A percentile compares a stretch with the other conserved stretches of the same genome.
phyloP scores from a whole-genome alignment of 2,797 vertebrate genomes.

The Sarcophilus harrisii region DNA sequence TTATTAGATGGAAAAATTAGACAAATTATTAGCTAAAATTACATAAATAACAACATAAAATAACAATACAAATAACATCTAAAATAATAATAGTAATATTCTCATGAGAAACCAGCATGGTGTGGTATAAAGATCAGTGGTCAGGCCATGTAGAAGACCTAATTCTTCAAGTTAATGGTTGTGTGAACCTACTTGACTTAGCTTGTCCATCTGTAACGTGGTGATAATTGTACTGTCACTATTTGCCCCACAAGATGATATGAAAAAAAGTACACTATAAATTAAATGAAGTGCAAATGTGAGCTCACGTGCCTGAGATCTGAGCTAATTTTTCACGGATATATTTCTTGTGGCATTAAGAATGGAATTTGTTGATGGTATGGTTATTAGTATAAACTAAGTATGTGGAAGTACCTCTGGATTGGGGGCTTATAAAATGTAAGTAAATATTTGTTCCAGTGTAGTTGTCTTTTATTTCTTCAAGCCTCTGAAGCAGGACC shows the following conservation, averaged over 20 bases:
- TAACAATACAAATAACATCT: neutral
- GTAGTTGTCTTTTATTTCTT: slow-evolving; percentile 10
- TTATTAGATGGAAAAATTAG: no score
- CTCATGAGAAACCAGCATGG: neutral
- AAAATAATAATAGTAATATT: neutral
- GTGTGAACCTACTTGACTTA: neutral
- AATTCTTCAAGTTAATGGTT: neutral
- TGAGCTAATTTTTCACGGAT: neutral
- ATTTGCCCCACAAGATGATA: neutral
- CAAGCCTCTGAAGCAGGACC: neutral
- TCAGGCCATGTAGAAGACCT: neutral
- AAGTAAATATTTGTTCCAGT: slow-evolving; percentile 12
- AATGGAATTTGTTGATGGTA: neutral
- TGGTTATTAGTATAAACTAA: neutral
- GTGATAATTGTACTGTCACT: neutral
- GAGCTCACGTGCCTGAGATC: neutral
- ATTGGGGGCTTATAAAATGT: neutral
- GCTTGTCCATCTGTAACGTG: neutral
- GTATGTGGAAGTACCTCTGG: neutral
- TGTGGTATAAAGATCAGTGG: neutral
- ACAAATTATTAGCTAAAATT: no score
- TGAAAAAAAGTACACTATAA: neutral
- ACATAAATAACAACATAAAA: no score
- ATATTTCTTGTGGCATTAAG: neutral
- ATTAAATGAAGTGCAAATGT: neutral